Evolutionary conservation across 2,113 vertebrate species (phyloP).

Genomic region (Leptocoma aspasia): DNA sequence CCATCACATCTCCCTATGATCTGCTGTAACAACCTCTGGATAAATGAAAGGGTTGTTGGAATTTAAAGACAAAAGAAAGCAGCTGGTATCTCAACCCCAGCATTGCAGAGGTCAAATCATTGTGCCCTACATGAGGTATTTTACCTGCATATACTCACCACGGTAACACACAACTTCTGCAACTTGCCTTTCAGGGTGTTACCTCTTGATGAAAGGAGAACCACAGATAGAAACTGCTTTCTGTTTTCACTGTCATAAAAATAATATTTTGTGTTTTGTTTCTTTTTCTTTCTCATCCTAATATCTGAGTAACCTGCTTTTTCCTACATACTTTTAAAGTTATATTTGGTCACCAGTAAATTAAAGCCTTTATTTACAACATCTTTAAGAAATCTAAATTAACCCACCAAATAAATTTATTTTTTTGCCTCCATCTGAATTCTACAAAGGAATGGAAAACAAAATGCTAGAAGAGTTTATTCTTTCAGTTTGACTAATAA

Average conservation of each 20-base stretch:
- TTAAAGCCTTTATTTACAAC: neutral
- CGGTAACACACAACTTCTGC: neutral
- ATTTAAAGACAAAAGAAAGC: neutral
- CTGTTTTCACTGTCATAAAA: neutral
- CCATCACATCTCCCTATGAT: neutral
- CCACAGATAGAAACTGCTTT: neutral
- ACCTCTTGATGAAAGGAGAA: neutral
- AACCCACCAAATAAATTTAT: neutral
- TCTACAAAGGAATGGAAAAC: neutral
- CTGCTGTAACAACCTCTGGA: neutral
- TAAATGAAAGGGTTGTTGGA: neutral
- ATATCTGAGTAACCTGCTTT: neutral
- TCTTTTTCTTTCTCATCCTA: neutral
- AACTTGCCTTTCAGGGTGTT: neutral
- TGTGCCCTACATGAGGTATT: rapidly evolving
- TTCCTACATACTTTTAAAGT: neutral
- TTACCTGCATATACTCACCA: neutral
- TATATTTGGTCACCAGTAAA: neutral
- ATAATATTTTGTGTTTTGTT: rapidly evolving
- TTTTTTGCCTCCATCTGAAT: neutral
- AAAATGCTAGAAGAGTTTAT: neutral
- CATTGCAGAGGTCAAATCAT: neutral
- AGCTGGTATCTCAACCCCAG: neutral
- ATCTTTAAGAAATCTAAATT: neutral
- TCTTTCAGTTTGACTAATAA: neutral